These are phyloP conservation scores for Oligia latruncula DNA, from an alignment of 2,888 invertebrate species.

Conservation along the genomic window DNA sequence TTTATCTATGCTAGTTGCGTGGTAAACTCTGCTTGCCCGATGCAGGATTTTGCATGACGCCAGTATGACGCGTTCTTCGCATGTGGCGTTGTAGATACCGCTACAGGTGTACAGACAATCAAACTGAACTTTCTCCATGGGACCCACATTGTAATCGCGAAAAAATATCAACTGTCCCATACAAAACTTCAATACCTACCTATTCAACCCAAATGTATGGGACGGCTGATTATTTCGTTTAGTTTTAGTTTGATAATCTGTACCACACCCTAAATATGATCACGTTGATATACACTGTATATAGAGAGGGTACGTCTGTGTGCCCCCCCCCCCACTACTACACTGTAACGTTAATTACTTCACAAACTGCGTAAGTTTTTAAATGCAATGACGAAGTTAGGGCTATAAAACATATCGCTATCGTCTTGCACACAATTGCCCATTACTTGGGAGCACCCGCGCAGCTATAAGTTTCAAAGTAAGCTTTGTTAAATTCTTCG, in stretches of 20 bases:
- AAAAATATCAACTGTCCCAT: not conserved
- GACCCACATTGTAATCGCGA: not conserved
- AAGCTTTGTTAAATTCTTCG: slow-evolving; percentile 5
- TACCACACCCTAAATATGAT: not conserved
- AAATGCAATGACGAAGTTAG: slow-evolving; percentile 50
- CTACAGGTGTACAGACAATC: not conserved
- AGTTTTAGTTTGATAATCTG: too few species aligned
- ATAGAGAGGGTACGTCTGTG: not conserved
- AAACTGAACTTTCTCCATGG: not conserved
- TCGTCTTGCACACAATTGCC: slow-evolving; percentile 31
- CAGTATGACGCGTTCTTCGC: too few species aligned
- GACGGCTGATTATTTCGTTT: not conserved
- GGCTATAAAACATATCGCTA: slow-evolving; percentile 46
- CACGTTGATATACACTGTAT: not conserved
- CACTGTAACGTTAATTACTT: slow-evolving; percentile 52
- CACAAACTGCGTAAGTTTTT: slow-evolving; percentile 55
- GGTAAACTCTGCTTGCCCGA: too few species aligned
- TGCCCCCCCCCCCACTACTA: not conserved
- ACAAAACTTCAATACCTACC: not conserved
- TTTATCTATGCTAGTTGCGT: too few species aligned
- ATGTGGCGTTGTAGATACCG: too few species aligned
- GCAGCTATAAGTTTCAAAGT: slow-evolving; percentile 3
- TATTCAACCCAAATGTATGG: not conserved
- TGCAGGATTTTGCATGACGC: too few species aligned
- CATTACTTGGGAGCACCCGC: slow-evolving; percentile 27